A percentile compares a stretch with the other conserved stretches of the same genome.
Evolutionary conservation across 1,140 invertebrate genomes (phyloP).

Genomic region (silkworm (Bombyx mori)): ASM3026992v2 NC_085115.1:3766001-3766500

Average conservation of each 20-base stretch:
- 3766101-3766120: constrained; percentile 26
- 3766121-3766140: constrained; percentile 33
- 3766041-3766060: no score
- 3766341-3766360: no score
- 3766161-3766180: constrained; percentile 42
- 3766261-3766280: neutral
- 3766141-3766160: constrained; percentile 48
- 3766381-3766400: no score
- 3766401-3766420: neutral
- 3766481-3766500: constrained; percentile 19
- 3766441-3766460: constrained; percentile 36
- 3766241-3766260: constrained; percentile 1
- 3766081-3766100: constrained; percentile 23
- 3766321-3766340: no score
- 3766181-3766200: constrained; percentile 36
- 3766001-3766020: no score
- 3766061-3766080: no score
- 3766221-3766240: constrained; percentile 5
- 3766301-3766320: neutral
- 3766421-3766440: constrained; percentile 11
- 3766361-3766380: no score
- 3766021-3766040: no score
- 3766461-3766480: constrained; percentile 30
- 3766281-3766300: neutral
- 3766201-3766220: constrained; percentile 23